Conservation (phyloP, 2,888 invertebrate genomes). For the Tetramorium bicarinatum region DNA sequence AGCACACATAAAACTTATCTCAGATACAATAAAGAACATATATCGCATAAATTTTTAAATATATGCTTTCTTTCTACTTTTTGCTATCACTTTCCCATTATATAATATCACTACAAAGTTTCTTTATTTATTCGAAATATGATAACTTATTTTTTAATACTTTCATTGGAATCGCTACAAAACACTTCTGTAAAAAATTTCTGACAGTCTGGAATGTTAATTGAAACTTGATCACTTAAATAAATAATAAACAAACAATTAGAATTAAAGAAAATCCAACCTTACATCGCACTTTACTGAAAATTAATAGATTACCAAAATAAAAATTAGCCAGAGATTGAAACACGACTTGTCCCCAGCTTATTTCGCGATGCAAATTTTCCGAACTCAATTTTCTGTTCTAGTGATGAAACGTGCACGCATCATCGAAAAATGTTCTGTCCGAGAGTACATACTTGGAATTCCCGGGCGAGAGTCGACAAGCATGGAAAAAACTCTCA, state of each 20-base stretch:
- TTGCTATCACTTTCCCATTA: not conserved
- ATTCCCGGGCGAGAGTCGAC: conserved; percentile 60
- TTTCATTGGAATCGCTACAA: not conserved
- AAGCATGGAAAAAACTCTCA: conserved; percentile 45
- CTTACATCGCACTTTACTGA: not conserved
- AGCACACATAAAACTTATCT: conserved; percentile 22
- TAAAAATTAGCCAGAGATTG: not conserved
- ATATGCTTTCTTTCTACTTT: not conserved
- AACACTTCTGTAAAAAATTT: not conserved
- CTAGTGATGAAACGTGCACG: not conserved
- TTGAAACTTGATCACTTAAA: too few species aligned
- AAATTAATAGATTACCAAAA: conserved; percentile 22
- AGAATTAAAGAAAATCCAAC: not conserved
- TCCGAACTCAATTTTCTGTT: conserved; percentile 49
- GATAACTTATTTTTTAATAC: not conserved
- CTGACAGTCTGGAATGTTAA: not conserved
- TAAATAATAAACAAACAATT: not conserved
- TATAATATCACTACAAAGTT: not conserved
- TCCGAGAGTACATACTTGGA: conserved; percentile 25
- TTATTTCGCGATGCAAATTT: conserved; percentile 50
- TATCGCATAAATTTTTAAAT: not conserved
- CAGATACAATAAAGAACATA: not conserved
- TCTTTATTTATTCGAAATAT: not conserved
- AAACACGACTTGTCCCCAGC: conserved; percentile 12
- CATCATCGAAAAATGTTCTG: conserved; percentile 58